These are phyloP conservation scores for Neogale vison DNA, from an alignment of 2,113 vertebrate species.

Conservation along the genomic window DNA sequence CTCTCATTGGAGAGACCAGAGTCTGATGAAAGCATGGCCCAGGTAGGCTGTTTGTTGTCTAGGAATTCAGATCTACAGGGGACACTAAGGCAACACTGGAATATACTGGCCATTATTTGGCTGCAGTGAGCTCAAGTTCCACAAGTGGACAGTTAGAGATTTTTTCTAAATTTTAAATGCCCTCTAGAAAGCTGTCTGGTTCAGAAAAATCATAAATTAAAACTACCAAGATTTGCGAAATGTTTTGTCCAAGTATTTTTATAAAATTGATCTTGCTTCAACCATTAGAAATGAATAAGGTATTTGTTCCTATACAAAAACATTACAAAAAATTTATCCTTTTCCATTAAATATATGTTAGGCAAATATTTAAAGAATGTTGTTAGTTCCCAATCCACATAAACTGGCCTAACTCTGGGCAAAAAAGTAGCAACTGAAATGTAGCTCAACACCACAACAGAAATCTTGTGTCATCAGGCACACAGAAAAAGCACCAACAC, in stretches of 20 bases:
- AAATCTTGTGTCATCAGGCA: background rate
- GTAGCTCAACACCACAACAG: background rate
- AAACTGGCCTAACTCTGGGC: background rate
- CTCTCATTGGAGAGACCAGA: background rate
- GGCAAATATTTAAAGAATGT: conserved; percentile 46
- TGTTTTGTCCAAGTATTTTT: background rate
- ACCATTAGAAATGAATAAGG: background rate
- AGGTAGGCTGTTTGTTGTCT: background rate
- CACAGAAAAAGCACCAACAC: background rate
- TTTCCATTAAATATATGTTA: conserved; percentile 29
- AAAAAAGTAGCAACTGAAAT: background rate
- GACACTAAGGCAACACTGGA: background rate
- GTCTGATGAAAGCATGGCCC: background rate
- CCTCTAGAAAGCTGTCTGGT: background rate
- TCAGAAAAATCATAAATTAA: conserved; percentile 20
- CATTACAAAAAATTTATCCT: conserved; percentile 18
- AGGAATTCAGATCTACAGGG: background rate
- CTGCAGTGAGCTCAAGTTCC: background rate
- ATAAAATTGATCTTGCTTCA: background rate
- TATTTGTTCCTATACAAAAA: conserved; percentile 38
- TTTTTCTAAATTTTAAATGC: conserved; percentile 6
- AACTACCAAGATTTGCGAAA: background rate
- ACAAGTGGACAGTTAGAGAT: background rate
- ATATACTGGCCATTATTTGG: background rate
- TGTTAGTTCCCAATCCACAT: background rate